Conservation (phyloP, 2,113 vertebrate genomes). For the Malurus melanocephalus region DNA sequence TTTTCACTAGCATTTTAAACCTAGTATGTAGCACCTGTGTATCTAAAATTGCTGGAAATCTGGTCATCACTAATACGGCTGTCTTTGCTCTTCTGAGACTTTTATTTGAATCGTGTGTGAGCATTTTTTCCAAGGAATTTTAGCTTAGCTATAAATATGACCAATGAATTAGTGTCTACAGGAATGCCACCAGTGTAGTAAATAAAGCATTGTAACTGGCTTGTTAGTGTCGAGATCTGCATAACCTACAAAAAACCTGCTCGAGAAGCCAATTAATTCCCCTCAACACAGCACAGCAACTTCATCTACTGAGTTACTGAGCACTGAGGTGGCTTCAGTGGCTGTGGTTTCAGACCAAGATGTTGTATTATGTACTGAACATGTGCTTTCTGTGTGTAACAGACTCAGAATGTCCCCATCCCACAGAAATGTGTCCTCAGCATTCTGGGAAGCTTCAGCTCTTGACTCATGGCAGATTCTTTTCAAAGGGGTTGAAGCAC, state of each 20-base stretch:
- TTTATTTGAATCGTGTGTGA: neutral
- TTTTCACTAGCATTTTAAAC: neutral
- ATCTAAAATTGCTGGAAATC: neutral
- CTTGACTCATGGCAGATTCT: neutral
- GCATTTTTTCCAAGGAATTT: neutral
- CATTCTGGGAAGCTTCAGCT: neutral
- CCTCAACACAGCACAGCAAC: neutral
- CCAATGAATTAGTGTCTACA: neutral
- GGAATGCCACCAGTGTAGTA: neutral
- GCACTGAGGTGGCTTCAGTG: neutral
- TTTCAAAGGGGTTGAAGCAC: neutral
- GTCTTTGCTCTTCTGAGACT: neutral
- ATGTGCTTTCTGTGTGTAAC: neutral
- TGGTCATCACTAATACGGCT: neutral
- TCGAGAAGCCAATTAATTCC: neutral
- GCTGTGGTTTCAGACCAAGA: neutral
- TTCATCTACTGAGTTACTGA: neutral
- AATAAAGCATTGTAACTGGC: neutral
- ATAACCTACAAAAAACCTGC: neutral
- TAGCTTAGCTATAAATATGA: neutral
- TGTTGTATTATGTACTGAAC: neutral
- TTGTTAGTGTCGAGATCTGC: neutral
- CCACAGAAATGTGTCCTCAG: neutral
- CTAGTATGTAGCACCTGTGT: neutral
- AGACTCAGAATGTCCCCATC: neutral